Evolutionary conservation across 2,797 vertebrate species (phyloP).

Genomic region (Cuculus canorus): DNA sequence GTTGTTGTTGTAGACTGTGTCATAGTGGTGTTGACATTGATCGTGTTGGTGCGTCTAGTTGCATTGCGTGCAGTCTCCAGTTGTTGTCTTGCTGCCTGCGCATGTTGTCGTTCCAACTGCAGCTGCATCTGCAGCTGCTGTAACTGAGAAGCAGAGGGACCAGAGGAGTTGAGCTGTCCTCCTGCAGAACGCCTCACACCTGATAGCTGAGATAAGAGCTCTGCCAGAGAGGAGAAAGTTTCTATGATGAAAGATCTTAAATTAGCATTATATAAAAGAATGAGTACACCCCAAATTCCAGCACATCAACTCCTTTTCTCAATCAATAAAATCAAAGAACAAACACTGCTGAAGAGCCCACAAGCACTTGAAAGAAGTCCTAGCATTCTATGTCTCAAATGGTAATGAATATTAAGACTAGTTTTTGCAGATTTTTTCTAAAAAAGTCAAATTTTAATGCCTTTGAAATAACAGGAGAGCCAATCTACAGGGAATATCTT

Average conservation of each 20-base stretch:
- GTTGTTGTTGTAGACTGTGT: constrained; percentile 85
- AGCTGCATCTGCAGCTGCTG: constrained; percentile 99
- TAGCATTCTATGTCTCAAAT: background rate
- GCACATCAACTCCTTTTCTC: background rate
- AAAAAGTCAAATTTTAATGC: background rate
- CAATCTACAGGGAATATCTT: background rate
- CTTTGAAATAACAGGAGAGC: background rate
- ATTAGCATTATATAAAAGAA: background rate
- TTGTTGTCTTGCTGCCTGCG: constrained; percentile 95
- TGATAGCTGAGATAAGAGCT: constrained; percentile 97
- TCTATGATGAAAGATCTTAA: background rate
- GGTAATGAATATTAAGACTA: background rate
- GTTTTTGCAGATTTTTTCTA: background rate
- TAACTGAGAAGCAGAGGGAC: constrained; percentile 95
- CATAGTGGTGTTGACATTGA: constrained; percentile 86
- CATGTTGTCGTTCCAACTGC: constrained; percentile 95
- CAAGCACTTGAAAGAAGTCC: background rate
- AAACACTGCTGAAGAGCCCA: background rate
- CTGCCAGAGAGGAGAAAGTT: constrained; percentile 75
- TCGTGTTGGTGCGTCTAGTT: constrained; percentile 89
- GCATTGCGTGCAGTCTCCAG: constrained; percentile 94
- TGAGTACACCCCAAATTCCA: background rate
- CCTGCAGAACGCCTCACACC: constrained; percentile 95
- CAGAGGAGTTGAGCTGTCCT: constrained; percentile 96
- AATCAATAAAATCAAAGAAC: background rate